These are phyloP conservation scores for Scalopus aquaticus DNA, from an alignment of 2,113 vertebrate species.

Conservation along the genomic window DNA sequence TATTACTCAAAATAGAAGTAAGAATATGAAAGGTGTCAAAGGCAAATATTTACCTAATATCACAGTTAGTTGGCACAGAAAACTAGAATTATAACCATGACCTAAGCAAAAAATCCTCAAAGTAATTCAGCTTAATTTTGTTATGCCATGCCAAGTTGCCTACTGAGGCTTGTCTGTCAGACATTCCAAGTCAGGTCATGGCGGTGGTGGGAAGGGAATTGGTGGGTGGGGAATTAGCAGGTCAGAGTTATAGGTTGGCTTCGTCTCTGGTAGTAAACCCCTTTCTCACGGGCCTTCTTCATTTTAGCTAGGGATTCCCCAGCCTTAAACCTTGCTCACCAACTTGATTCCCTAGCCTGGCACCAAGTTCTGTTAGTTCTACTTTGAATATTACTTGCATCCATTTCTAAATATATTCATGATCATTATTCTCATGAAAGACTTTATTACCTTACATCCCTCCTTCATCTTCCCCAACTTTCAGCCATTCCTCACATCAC, in stretches of 20 bases:
- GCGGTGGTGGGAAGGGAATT: background rate
- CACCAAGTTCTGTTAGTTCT: background rate
- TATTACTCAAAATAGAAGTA: conserved; percentile 32
- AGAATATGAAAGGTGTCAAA: conserved; percentile 18
- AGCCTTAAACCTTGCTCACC: background rate
- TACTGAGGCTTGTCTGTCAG: background rate
- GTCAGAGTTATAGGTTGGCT: background rate
- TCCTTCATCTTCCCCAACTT: background rate
- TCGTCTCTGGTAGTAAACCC: background rate
- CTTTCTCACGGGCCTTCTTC: background rate
- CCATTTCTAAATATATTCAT: background rate
- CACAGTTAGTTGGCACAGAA: background rate
- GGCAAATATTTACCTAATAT: background rate
- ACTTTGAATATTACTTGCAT: background rate
- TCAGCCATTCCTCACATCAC: background rate
- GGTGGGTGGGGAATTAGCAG: background rate
- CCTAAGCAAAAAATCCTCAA: background rate
- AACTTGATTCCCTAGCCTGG: background rate
- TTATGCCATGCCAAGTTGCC: background rate
- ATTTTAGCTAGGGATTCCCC: background rate
- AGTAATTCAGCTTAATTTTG: background rate
- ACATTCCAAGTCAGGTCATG: background rate
- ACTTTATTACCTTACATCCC: background rate
- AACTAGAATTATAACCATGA: background rate
- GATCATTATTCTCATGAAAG: background rate